Base-by-base conservation (phyloP, 2,888 invertebrate species). In the Meteorus colon region DNA sequence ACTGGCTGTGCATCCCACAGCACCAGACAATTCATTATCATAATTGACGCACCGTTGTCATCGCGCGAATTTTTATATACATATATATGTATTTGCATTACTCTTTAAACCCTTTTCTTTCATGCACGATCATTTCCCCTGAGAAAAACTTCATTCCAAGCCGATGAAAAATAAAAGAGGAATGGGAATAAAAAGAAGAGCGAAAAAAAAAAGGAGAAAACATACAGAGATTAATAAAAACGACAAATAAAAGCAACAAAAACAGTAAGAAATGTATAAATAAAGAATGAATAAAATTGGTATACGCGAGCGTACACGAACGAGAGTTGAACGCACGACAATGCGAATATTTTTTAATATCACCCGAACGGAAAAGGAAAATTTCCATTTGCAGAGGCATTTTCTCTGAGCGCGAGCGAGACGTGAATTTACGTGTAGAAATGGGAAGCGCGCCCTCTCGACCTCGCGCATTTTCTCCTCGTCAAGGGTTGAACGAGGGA, bases 11-110 rank as follows among this genome's bases (percentile, higher is more conserved):
- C 79, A 81, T 81, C 82, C 81, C 81, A 80, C 76, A 79, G 76
- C 77, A 80, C 79, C 79, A 69, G 81, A 82, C 81, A 80, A 82
- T 82, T 82, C 80, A 81, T 82, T 82, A 81, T 80, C 82, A 81
- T 82, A 82, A 82, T 82, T 82, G 81, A 81, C 81, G 24, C 24
- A 81, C 80, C 81, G 82, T 82, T 81, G 81, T 80, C 80, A 79
- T 80, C 78, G 78, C 79, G 73, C 79, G 75, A 76, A 55, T 8
- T 19, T 19, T 4, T 19, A n/a, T 48, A 48, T n/a, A 48, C n/a
- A 48, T 48, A 48, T 10, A 10, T 55, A 19, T 55, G 8, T 6
- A 8, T 55, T 55, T 55, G 8, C 74, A 74, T 75, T 77, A 79
- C 76, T 76, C 73, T 77, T 81, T 75, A 75, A 79, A 79, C 76